Evolutionary conservation across 2,797 vertebrate genomes (phyloP), one percentile per base, ranked within the genome.

Genomic region (Margarornis squamiger): DNA sequence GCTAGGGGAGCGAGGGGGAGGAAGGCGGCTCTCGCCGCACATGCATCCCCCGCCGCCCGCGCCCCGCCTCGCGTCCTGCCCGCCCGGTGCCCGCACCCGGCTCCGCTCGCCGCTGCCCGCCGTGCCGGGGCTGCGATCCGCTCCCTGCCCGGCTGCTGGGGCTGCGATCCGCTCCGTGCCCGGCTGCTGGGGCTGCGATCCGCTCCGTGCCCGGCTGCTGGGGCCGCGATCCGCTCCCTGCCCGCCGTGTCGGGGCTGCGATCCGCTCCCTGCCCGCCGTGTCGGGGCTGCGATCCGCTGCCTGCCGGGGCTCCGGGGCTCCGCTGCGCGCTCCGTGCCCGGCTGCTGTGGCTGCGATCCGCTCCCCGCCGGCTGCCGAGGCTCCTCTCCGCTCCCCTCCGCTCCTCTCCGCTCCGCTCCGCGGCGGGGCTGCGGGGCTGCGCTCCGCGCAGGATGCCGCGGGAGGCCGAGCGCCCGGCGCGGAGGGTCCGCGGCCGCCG

Each of bases 1-100:
- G 43, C 43, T 18, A 43, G 43, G 46, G 74, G 71, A 97, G 97
- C 97, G 81, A 96, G 95, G 95, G 95, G 97, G 97, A 41, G 92
- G 95, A 67, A 73, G 89, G 93, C 91, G 91, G 91, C 93, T 91
- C 90, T 49, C 57, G 74, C 88, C 95, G 94, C 96, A 79, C 95
- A 94, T 92, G 95, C 97, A 94, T 88, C 93, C 92, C 93, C 96
- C 91, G 90, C 91, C 90, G 93, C 89, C 94, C 70, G 90, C 88
- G 95, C 91, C 85, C 93, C 91, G 90, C 91, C 90, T 83, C 61
- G 82, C 88, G 14, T 84, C 48, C 46, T 32, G 74, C 84, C 76
- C 67, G 77, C 82, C 61, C 72, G 93, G 85, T 62, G 89, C 80
- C 85, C 14, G 57, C 85, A 76, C 48, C 80, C 54, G 34, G 78